Percentiles rank a stretch among this genome's conserved stretches.
Conservation (phyloP, 1,140 invertebrate species). For the Pogonus chalceus region DNA sequence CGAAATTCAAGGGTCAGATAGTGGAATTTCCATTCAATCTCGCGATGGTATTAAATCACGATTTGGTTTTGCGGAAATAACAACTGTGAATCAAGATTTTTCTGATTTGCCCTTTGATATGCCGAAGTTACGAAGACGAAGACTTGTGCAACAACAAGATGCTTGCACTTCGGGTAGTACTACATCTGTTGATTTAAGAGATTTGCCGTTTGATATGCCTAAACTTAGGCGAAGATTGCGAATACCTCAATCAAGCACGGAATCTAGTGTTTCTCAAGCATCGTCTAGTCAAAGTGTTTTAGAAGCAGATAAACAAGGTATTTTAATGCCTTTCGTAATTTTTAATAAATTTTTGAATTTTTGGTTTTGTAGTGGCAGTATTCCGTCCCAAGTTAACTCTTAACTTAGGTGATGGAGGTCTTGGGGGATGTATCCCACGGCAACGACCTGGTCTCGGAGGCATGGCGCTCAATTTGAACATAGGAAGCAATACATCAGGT, state of each 20-base stretch:
- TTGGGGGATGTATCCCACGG: conserved; percentile 13
- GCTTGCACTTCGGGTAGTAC: conserved; percentile 59
- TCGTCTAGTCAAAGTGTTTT: conserved; percentile 68
- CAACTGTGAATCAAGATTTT: conserved; percentile 42
- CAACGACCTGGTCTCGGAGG: conserved; percentile 32
- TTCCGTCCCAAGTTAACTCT: conserved; percentile 61
- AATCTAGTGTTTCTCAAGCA: conserved; percentile 60
- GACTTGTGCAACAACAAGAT: conserved; percentile 45
- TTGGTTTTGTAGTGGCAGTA: conserved; percentile 25
- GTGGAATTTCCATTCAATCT: conserved; percentile 74
- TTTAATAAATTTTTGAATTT: neutral
- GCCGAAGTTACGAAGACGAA: conserved; percentile 71
- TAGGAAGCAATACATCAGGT: conserved; percentile 42
- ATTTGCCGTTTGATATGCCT: conserved; percentile 82
- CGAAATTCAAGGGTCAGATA: conserved; percentile 74
- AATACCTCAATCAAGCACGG: conserved; percentile 40
- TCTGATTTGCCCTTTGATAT: conserved; percentile 77
- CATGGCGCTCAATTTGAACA: conserved; percentile 49
- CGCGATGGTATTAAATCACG: conserved; percentile 59
- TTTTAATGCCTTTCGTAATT: conserved; percentile 5
- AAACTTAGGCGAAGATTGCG: conserved; percentile 64
- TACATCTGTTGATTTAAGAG: conserved; percentile 62
- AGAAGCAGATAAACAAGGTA: conserved; percentile 49
- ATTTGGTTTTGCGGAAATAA: conserved; percentile 36
- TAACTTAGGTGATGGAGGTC: conserved; percentile 49